These are phyloP conservation scores for Linyphia triangularis DNA, from an alignment of 2,888 invertebrate species.

Conservation along the genomic window DNA sequence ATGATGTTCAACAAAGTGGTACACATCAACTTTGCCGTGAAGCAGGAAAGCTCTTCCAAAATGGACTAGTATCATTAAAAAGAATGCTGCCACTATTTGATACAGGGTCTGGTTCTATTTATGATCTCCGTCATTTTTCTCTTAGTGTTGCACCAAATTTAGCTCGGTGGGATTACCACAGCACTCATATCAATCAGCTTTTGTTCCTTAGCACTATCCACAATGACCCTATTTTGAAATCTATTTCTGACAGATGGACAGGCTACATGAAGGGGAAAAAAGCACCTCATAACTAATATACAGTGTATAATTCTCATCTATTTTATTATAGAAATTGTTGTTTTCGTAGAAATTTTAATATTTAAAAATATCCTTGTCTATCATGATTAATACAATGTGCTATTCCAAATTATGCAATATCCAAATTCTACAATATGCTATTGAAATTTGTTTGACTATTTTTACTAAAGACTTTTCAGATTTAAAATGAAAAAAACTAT, in stretches of 20 bases:
- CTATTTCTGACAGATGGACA: conserved; percentile 94
- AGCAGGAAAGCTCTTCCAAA: conserved; percentile 88
- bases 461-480: conserved; percentile 13
- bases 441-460: conserved; percentile 31
- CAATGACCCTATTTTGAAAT: conserved; percentile 88
- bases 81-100: conserved; percentile 93
- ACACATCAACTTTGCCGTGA: conserved; percentile 56
- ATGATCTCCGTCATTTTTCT: conserved; percentile 96
- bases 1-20: conserved; percentile 88
- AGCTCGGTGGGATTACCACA: conserved; percentile 99
- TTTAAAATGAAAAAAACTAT: conserved; percentile 3
- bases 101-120: conserved; percentile 96
- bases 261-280: conserved; percentile 96
- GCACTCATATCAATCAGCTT: conserved; percentile 96
- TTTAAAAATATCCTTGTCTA: not conserved
- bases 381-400: no score
- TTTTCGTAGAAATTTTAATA: conserved; percentile 27
- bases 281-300: conserved; percentile 90
- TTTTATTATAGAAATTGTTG: conserved; percentile 24
- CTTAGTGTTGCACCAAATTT: conserved; percentile 91
- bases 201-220: conserved; percentile 91
- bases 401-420: conserved; percentile 10
- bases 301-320: not conserved
- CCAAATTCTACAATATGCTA: conserved; percentile 12
- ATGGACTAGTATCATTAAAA: conserved; percentile 92